Evolutionary conservation across 2,797 vertebrate genomes (phyloP).

Genomic region (Poeciliopsis paucimaculata): DNA sequence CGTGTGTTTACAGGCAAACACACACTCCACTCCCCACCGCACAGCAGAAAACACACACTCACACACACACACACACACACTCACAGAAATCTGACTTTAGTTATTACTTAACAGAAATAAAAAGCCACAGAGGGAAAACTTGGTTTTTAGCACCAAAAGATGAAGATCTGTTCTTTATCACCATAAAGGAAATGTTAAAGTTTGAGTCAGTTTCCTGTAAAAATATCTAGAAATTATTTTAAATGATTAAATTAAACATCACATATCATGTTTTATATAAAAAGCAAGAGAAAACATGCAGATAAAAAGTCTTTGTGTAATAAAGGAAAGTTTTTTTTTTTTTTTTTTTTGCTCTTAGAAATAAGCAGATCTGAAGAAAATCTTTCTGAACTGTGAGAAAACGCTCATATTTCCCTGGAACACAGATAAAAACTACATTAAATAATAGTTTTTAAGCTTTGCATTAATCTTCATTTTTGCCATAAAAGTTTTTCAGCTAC

Average conservation of each 20-base stretch:
- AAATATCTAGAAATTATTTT: background rate
- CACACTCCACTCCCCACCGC: background rate
- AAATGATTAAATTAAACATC: slow-evolving; percentile 1
- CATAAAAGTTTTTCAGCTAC: background rate
- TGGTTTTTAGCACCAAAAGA: slow-evolving; percentile 19
- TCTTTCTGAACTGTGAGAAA: background rate
- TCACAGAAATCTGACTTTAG: slow-evolving; percentile 1
- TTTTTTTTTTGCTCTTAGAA: background rate
- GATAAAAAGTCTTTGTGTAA: background rate
- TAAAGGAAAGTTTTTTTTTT: background rate
- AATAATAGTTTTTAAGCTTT: background rate
- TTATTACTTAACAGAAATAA: background rate
- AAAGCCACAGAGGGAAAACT: slow-evolving; percentile 13
- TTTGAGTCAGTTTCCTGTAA: background rate
- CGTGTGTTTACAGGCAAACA: background rate
- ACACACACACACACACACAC: background rate
- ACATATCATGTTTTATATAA: background rate
- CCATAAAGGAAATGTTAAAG: background rate
- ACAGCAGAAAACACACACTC: background rate
- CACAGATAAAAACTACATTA: background rate
- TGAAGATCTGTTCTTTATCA: slow-evolving; percentile 20
- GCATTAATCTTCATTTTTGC: background rate
- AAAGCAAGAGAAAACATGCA: background rate
- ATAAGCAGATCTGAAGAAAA: background rate
- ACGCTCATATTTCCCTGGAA: background rate